Conservation (phyloP, 1,140 invertebrate genomes). For the Lepidurus packardi region DNA sequence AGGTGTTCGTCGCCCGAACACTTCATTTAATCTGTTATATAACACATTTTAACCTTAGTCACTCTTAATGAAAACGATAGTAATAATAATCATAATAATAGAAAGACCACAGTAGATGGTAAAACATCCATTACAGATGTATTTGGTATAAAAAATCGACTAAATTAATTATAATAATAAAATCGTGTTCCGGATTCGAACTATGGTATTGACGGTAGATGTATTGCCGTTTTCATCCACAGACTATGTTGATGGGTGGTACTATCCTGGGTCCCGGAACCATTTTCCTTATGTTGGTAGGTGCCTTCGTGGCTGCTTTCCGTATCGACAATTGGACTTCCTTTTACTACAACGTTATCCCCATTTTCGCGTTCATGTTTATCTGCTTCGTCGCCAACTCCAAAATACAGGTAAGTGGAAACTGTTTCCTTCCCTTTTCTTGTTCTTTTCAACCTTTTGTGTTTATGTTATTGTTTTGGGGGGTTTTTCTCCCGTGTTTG, state of each 20-base stretch:
- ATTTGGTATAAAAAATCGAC: neutral
- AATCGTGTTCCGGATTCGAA: neutral
- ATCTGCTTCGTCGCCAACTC: constrained; percentile 90
- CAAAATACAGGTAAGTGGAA: constrained; percentile 66
- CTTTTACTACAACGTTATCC: constrained; percentile 80
- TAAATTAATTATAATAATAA: neutral
- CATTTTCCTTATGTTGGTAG: constrained; percentile 94
- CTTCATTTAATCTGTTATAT: neutral
- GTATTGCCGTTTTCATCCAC: constrained; percentile 28
- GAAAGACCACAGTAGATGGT: too few relatives aligned
- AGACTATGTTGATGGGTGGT: constrained; percentile 69
- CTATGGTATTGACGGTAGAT: neutral
- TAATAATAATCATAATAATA: too few relatives aligned
- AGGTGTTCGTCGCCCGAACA: too few relatives aligned
- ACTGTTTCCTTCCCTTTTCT: too few relatives aligned
- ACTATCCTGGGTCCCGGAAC: constrained; percentile 87
- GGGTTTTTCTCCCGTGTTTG: neutral
- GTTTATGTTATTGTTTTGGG: constrained; percentile 23
- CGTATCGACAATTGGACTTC: constrained; percentile 84
- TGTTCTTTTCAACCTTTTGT: neutral
- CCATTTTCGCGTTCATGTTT: constrained; percentile 80
- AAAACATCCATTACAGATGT: too few relatives aligned
- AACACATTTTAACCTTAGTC: neutral
- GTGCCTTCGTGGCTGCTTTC: constrained; percentile 86
- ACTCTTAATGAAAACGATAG: too few relatives aligned